Conservation (phyloP, 2,113 vertebrate genomes). For the Philantomba maxwellii region DNA sequence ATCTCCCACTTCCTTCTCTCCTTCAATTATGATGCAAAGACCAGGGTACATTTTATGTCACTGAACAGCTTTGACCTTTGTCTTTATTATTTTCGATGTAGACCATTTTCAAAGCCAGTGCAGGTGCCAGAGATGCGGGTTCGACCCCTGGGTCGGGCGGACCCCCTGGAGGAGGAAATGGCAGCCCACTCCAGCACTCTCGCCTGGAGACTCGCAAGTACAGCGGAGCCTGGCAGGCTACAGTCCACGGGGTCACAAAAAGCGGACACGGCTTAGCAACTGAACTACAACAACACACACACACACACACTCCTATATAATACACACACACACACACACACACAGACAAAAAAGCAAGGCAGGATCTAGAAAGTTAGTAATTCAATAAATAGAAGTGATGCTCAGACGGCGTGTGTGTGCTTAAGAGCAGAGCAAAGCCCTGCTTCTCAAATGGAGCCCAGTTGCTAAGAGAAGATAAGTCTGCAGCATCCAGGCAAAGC, state of each 20-base stretch:
- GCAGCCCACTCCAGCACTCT: neutral
- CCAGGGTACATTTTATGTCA: neutral
- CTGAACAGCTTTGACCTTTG: neutral
- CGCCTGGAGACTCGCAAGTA: neutral
- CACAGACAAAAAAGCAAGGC: neutral
- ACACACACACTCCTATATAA: neutral
- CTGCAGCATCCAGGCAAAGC: no score
- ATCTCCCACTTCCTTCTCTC: neutral
- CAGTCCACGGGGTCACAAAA: neutral
- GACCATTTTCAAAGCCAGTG: neutral
- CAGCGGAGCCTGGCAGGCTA: neutral
- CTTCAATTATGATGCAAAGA: neutral
- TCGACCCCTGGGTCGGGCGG: fast-evolving
- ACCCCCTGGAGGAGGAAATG: neutral
- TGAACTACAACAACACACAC: neutral
- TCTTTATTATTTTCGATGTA: neutral
- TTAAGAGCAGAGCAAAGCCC: no score
- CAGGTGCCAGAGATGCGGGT: neutral
- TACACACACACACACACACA: neutral
- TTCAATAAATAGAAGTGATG: neutral
- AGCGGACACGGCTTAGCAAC: neutral
- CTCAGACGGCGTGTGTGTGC: neutral
- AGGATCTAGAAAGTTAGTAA: neutral
- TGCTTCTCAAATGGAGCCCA: no score
- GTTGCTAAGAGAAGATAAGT: no score